Evolutionary conservation across 2,797 vertebrate species (phyloP).

Genomic region (Anolis apletophallus): DNA sequence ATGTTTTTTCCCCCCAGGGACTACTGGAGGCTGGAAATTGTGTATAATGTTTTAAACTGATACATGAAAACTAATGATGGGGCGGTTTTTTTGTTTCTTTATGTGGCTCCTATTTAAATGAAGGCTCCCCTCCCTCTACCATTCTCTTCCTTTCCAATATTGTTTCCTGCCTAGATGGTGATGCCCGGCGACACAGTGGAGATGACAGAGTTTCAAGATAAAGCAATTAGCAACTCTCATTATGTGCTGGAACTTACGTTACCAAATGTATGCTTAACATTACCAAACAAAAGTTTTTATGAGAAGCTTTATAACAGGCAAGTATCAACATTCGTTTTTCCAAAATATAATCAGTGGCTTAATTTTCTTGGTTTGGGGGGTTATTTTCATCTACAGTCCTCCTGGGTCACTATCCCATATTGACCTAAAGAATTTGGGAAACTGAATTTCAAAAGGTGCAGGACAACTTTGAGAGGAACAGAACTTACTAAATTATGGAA

Average conservation of each 20-base stretch:
- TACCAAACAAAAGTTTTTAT: conserved; percentile 93
- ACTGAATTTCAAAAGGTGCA: not conserved
- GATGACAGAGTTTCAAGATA: conserved; percentile 98
- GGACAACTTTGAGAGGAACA: not conserved
- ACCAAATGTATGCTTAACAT: conserved; percentile 88
- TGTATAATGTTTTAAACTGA: not conserved
- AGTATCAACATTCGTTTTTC: conserved; percentile 46
- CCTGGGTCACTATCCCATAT: not conserved
- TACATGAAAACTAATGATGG: not conserved
- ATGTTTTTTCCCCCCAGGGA: not conserved
- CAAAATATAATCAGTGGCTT: not conserved
- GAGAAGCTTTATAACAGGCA: conserved; percentile 98
- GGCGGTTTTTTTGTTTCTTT: not conserved
- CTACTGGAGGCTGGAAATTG: not conserved
- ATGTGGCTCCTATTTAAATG: not conserved
- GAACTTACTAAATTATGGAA: not conserved
- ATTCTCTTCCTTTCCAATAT: not conserved
- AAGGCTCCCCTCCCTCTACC: not conserved
- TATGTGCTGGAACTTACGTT: conserved; percentile 92
- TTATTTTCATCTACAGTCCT: no score
- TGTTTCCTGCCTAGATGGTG: conserved; percentile 87
- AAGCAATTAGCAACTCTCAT: conserved; percentile 94
- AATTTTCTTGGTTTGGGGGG: not conserved
- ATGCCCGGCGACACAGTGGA: conserved; percentile 95
- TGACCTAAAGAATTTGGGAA: not conserved